phyloP scores from a whole-genome alignment of 1,140 invertebrate genomes.

The Sycophila sp. region DNA sequence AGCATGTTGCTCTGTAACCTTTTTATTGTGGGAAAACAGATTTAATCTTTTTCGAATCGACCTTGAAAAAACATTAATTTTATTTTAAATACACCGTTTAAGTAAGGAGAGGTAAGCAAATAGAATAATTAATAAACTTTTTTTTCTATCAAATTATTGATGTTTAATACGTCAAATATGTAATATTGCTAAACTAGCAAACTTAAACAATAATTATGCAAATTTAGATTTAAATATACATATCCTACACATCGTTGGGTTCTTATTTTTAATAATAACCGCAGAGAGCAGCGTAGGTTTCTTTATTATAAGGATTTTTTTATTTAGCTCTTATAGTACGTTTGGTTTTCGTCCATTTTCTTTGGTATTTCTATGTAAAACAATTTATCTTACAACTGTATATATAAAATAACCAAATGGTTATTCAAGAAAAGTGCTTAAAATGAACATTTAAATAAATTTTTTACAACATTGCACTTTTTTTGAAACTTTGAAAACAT shows the following conservation, averaged over 20 bases:
- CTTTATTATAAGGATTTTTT: too few species aligned
- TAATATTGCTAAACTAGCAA: background rate
- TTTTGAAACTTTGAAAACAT: too few species aligned
- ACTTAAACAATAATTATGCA: background rate
- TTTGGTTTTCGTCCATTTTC: too few species aligned
- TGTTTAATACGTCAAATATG: conserved; percentile 12
- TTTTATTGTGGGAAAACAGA: conserved; percentile 23
- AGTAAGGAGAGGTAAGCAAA: too few species aligned
- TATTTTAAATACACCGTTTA: too few species aligned
- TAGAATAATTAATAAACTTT: background rate
- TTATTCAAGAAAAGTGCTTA: background rate
- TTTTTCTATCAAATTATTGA: conserved; percentile 10
- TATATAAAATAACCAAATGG: background rate
- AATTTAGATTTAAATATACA: background rate
- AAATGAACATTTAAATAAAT: too few species aligned
- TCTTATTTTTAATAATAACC: conserved; percentile 13
- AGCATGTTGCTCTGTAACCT: conserved; percentile 27
- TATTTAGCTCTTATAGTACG: too few species aligned
- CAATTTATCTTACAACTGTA: conserved; percentile 1
- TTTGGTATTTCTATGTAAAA: too few species aligned
- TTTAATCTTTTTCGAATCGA: background rate
- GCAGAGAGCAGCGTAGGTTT: too few species aligned
- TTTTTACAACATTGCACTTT: too few species aligned
- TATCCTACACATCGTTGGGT: background rate
- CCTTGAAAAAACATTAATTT: background rate